phyloP scores from a whole-genome alignment of 2,797 vertebrate species.

The Hapalemur alaotrensis region DNA sequence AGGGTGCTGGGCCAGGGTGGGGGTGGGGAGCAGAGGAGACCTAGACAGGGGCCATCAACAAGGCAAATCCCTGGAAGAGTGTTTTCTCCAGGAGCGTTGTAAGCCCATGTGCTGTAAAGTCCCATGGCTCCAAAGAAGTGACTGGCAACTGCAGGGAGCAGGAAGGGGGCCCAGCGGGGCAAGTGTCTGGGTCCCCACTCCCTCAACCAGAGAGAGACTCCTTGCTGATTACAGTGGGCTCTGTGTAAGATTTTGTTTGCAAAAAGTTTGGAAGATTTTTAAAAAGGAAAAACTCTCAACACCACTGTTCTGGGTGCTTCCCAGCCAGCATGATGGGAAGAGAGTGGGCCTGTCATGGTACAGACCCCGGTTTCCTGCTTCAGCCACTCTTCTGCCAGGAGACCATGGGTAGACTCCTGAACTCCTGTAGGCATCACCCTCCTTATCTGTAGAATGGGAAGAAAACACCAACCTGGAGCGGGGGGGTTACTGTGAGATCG shows the following conservation, averaged over 20 bases:
- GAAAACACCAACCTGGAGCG: not conserved
- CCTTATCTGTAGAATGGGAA: not conserved
- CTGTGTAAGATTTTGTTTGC: not conserved
- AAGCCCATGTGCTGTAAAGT: not conserved
- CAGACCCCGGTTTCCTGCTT: not conserved
- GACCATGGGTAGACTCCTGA: not conserved
- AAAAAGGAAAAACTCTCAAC: not conserved
- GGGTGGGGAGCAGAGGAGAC: not conserved
- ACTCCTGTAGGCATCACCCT: not conserved
- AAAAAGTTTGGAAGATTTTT: not conserved
- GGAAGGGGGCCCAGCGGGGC: rapidly evolving
- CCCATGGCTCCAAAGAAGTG: not conserved
- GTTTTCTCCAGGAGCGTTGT: not conserved
- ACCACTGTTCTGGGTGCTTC: not conserved
- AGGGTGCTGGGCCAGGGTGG: not conserved
- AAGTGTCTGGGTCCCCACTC: not conserved
- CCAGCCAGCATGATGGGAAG: not conserved
- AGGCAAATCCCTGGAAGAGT: not conserved
- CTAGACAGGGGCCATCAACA: not conserved
- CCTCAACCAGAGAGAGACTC: not conserved
- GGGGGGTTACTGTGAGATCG: not conserved
- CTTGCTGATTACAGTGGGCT: not conserved
- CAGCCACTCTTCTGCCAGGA: not conserved
- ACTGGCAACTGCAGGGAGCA: not conserved
- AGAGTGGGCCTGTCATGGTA: not conserved